phyloP scores from a whole-genome alignment of 2,797 vertebrate species.

The Syngnathus rostellatus region DNA sequence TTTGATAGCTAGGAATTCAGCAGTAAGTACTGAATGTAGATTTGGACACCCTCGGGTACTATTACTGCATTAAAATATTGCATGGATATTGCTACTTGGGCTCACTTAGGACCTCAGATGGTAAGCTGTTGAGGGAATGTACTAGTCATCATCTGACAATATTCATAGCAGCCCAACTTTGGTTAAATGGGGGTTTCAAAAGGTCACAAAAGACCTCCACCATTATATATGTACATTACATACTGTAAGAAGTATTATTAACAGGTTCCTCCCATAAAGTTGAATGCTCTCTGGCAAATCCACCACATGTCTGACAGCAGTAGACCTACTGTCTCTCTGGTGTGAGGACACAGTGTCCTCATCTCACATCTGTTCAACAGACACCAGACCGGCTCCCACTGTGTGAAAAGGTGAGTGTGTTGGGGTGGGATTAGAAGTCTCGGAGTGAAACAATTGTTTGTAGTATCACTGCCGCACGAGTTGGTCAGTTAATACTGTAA shows the following conservation, averaged over 20 bases:
- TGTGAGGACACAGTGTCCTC: background rate
- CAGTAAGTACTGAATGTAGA: background rate
- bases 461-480: background rate
- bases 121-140: background rate
- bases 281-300: conserved; percentile 22
- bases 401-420: background rate
- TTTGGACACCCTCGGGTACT: background rate
- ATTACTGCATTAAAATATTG: background rate
- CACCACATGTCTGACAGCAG: conserved; percentile 7
- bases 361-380: conserved; percentile 23
- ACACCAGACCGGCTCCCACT: conserved; percentile 7
- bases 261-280: conserved; percentile 17
- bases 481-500: conserved; percentile 58
- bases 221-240: conserved; percentile 19
- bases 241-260: conserved; percentile 4
- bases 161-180: background rate
- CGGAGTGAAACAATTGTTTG: background rate
- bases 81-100: background rate
- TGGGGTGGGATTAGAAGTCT: background rate
- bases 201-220: conserved; percentile 36
- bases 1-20: background rate
- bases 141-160: background rate
- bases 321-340: background rate
- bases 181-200: background rate
- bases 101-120: background rate